Percentiles rank a stretch among this genome's conserved stretches.
Evolutionary conservation across 2,113 vertebrate genomes (phyloP).

Genomic region (Corythoichthys intestinalis): DNA sequence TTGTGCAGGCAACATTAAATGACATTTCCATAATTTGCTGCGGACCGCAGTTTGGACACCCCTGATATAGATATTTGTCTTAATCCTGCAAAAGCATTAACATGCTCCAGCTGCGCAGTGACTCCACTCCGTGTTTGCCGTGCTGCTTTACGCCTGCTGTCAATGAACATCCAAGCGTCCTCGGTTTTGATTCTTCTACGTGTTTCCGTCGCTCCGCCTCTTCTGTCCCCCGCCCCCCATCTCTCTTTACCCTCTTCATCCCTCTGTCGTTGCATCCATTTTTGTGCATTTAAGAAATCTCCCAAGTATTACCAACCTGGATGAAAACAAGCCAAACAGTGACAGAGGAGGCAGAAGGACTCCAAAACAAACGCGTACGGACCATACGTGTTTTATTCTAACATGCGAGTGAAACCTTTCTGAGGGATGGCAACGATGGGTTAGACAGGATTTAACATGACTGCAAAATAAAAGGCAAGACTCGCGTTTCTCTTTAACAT

Average conservation of each 20-base stretch:
- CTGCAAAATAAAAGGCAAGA: constrained; percentile 80
- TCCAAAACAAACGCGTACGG: constrained; percentile 56
- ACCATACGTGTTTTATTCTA: constrained; percentile 48
- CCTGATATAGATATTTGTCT: no score
- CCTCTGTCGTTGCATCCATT: constrained; percentile 72
- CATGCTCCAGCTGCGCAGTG: constrained; percentile 15
- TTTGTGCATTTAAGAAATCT: constrained; percentile 78
- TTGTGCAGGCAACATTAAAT: no score
- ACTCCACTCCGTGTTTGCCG: constrained; percentile 67
- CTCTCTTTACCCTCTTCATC: constrained; percentile 18
- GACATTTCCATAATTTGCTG: no score
- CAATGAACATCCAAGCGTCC: constrained; percentile 72
- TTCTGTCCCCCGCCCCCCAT: constrained; percentile 24
- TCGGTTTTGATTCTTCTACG: constrained; percentile 64
- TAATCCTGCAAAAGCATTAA: background rate
- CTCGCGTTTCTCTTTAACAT: constrained; percentile 11
- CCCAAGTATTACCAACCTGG: constrained; percentile 72
- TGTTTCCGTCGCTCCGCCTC: constrained; percentile 68
- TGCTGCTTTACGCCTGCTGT: constrained; percentile 54
- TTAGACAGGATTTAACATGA: constrained; percentile 78
- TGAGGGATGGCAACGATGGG: constrained; percentile 76
- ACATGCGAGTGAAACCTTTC: constrained; percentile 60
- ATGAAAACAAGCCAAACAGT: constrained; percentile 59
- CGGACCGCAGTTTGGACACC: background rate
- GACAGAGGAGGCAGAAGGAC: constrained; percentile 55